A percentile compares a stretch with the other conserved stretches of the same genome.
Evolutionary conservation across 2,888 invertebrate genomes (phyloP).

Genomic region (Heliconius ethilla): DNA sequence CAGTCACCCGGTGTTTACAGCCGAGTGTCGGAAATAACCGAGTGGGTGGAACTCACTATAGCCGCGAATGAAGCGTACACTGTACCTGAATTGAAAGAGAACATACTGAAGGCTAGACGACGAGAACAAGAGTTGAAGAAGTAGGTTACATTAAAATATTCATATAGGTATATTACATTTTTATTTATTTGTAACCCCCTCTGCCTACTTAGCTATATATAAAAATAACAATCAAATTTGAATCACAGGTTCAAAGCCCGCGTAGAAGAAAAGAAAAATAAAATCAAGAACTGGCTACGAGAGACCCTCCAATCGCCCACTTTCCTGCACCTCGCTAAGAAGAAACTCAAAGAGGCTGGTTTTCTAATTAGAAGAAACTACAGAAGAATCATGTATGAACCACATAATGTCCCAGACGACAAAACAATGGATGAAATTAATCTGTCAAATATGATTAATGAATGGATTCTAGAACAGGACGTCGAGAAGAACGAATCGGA

Average conservation of each 20-base stretch:
- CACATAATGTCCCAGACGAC: slow-evolving; percentile 57
- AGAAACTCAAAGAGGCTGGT: slow-evolving; percentile 64
- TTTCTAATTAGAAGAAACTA: slow-evolving; percentile 53
- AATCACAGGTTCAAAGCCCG: slow-evolving; percentile 66
- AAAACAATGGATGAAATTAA: slow-evolving; percentile 68
- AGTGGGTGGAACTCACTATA: slow-evolving; percentile 69
- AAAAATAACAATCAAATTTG: neutral
- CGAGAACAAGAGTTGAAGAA: slow-evolving; percentile 67
- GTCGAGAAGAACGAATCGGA: slow-evolving; percentile 61
- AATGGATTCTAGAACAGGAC: slow-evolving; percentile 64
- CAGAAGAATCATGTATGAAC: slow-evolving; percentile 43
- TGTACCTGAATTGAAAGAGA: slow-evolving; percentile 61
- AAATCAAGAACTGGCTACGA: slow-evolving; percentile 72
- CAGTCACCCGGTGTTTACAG: slow-evolving; percentile 75
- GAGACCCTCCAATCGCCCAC: slow-evolving; percentile 68
- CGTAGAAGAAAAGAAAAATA: slow-evolving; percentile 73
- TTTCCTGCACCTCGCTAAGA: slow-evolving; percentile 70
- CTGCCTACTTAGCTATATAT: no score
- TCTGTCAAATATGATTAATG: slow-evolving; percentile 67
- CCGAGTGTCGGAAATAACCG: slow-evolving; percentile 65
- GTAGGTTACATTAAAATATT: slow-evolving; percentile 47
- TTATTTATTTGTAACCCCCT: neutral
- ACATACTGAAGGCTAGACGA: slow-evolving; percentile 66
- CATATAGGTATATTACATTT: neutral
- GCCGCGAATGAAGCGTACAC: slow-evolving; percentile 60